Base-by-base conservation (phyloP, 2,888 invertebrate species). In the Timandra comae region DNA sequence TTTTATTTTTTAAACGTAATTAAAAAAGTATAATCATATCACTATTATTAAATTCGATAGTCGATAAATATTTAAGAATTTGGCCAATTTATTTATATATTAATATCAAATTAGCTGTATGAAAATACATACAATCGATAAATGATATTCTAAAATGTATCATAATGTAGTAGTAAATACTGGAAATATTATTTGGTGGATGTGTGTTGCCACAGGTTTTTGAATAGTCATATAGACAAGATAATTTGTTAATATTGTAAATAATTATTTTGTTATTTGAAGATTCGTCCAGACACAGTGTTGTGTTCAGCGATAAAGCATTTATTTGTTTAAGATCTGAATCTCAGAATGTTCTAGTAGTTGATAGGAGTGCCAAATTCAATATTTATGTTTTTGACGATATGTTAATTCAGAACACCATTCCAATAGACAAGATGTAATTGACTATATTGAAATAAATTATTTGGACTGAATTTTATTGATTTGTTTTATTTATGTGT, bases 391-490 rank as follows among this genome's bases (percentile, higher is more conserved):
- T 60, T 64, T 56, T 49, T 52, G 51, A 52, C 48, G n/a, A n/a
- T n/a, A n/a, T n/a, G n/a, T n/a, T n/a, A n/a, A 49, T 51, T 57
- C 57, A 56, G 56, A 56, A 67, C 69, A 70, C 61, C 81, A 84
- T 85, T 84, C 84, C 84, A 79, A 71, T 70, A 70, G 64, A 64
- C 55, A 62, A 65, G 56, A 62, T 63, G 57, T 63, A 63, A 64
- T 68, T 68, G 65, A 73, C 58, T 67, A 54, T 57, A 64, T 59
- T 69, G 57, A 66, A 71, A 63, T 69, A 71, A 74, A 81, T 73
- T 70, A 74, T 80, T 80, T 82, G 74, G 82, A 82, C 84, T 82
- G 81, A 82, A 67, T 65, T 62, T 59, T 53, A 56, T 26, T 30
- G 22, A 33, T 39, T 52, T 59, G 37, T 48, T 53, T 30, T 38